Percentiles rank a stretch among this genome's conserved stretches.
Conservation (phyloP, 2,797 vertebrate species). For the Selene dorsalis region DNA sequence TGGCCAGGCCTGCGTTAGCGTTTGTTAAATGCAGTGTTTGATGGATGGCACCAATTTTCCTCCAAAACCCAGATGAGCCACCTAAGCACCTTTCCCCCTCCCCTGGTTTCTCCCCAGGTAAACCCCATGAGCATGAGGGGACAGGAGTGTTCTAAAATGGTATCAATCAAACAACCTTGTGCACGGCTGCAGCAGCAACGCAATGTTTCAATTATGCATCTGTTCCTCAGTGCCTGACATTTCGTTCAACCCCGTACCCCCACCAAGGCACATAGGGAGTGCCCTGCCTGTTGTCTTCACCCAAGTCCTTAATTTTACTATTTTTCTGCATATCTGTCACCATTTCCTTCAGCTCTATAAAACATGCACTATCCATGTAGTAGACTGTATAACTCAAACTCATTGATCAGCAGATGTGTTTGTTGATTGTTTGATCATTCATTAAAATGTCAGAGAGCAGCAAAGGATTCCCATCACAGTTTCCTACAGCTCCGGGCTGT, state of each 20-base stretch:
- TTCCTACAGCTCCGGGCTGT: background rate
- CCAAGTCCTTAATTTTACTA: conserved; percentile 59
- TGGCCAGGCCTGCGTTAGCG: conserved; percentile 77
- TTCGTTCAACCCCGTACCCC: conserved; percentile 59
- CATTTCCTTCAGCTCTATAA: conserved; percentile 5
- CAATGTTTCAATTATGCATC: conserved; percentile 84
- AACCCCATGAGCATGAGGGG: conserved; percentile 73
- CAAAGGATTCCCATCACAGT: background rate
- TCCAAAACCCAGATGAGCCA: conserved; percentile 85
- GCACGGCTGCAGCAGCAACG: conserved; percentile 58
- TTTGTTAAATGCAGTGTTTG: conserved; percentile 85
- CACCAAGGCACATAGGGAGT: conserved; percentile 51
- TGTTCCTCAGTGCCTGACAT: conserved; percentile 64
- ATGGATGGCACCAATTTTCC: conserved; percentile 89
- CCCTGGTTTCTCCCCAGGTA: conserved; percentile 80
- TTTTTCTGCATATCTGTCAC: conserved; percentile 29
- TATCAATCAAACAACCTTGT: conserved; percentile 84
- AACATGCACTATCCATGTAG: background rate
- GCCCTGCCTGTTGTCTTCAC: conserved; percentile 57
- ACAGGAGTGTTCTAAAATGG: conserved; percentile 83
- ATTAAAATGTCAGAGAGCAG: background rate
- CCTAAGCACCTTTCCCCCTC: conserved; percentile 81
- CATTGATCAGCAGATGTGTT: background rate
- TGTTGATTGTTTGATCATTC: background rate
- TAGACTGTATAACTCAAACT: background rate